Evolutionary conservation across 2,888 invertebrate species (phyloP), one percentile per base, ranked within the genome.

Genomic region (Timema podura): DNA sequence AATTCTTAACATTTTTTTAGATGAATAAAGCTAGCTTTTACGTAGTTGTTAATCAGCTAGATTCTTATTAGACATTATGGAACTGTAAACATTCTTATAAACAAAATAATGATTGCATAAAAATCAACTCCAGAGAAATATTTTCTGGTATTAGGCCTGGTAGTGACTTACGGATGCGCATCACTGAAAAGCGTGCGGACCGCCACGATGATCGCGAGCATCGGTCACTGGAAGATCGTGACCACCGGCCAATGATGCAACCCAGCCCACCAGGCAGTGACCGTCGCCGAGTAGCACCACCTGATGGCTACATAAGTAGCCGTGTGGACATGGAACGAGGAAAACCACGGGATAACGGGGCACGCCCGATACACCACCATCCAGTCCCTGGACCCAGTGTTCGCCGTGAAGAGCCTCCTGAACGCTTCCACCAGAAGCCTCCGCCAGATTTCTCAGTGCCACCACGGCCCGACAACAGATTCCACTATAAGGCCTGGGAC

Each of bases 101-200:
- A 0, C 6, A 65, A 2, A 13, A 16, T 9, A 45, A 30, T 48
- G 30, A 48, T 10, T 16, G 10, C 48, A 15, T 54, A 8, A 13
- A 64, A 7, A 67, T 16, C 13, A 5, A 10, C 11, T 11, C 16
- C 6, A 11, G 11, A 30, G 44, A 9, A 54, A 1, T 45, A 7
- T 64, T 16, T n/a, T 70, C 8, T 44, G 45, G 15, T 51, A 64
- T 30, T 51, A 72, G 72, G 44, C 15, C 57, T 47, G 67, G 64
- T 57, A 71, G 72, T 64, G 75, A 75, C 64, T 64, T 75, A 48
- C 72, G 75, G 16, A 70, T 70, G 67, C 69, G 74, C 13, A 70
- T 75, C 51, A 70, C 68, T 64, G 74, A 75, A 64, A 75, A 74
- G 61, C 69, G 71, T 49, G 68, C 71, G 51, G 70, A 72, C 49